Percentiles rank a stretch among this genome's conserved stretches.
Evolutionary conservation across 2,888 invertebrate species (phyloP).

Genomic region (Zeuzera pyrina): DNA sequence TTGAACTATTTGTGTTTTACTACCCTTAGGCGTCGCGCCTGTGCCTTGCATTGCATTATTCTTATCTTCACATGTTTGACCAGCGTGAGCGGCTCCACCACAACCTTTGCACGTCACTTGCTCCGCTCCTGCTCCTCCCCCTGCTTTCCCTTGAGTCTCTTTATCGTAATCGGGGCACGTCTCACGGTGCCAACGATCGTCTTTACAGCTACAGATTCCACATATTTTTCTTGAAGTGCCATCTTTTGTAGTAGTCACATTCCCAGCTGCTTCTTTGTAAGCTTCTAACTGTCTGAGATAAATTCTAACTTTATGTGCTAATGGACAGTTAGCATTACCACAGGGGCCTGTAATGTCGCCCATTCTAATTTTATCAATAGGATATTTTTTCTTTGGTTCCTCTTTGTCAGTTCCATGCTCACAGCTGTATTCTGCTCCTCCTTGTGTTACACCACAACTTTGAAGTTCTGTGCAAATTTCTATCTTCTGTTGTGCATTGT

Average conservation of each 20-base stretch:
- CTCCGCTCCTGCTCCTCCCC: slow-evolving; percentile 10
- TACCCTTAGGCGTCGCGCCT: slow-evolving; percentile 8
- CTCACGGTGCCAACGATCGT: slow-evolving; percentile 53
- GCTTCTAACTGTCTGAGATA: slow-evolving; percentile 51
- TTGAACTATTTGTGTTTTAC: slow-evolving; percentile 31
- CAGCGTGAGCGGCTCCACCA: slow-evolving; percentile 31
- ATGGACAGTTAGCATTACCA: slow-evolving; percentile 52
- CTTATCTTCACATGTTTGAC: slow-evolving; percentile 47
- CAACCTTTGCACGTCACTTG: slow-evolving; percentile 37
- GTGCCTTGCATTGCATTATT: slow-evolving; percentile 23
- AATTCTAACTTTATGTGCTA: slow-evolving; percentile 55
- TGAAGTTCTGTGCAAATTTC: slow-evolving; percentile 56
- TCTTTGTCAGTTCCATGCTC: slow-evolving; percentile 17
- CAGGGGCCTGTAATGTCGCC: slow-evolving; percentile 63
- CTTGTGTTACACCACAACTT: slow-evolving; percentile 36
- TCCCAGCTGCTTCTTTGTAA: slow-evolving; percentile 35
- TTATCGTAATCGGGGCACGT: slow-evolving; percentile 41
- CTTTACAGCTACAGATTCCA: slow-evolving; percentile 52
- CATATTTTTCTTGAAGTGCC: slow-evolving; percentile 38
- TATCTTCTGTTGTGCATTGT: slow-evolving; percentile 36
- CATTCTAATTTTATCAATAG: slow-evolving; percentile 55
- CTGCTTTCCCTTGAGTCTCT: slow-evolving; percentile 14
- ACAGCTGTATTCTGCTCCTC: slow-evolving; percentile 25
- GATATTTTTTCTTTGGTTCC: slow-evolving; percentile 31
- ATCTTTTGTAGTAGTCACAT: slow-evolving; percentile 22